Evolutionary conservation across 2,113 vertebrate species (phyloP), one percentile per base, ranked within the genome.

Genomic region (Aegotheles bennettii): DNA sequence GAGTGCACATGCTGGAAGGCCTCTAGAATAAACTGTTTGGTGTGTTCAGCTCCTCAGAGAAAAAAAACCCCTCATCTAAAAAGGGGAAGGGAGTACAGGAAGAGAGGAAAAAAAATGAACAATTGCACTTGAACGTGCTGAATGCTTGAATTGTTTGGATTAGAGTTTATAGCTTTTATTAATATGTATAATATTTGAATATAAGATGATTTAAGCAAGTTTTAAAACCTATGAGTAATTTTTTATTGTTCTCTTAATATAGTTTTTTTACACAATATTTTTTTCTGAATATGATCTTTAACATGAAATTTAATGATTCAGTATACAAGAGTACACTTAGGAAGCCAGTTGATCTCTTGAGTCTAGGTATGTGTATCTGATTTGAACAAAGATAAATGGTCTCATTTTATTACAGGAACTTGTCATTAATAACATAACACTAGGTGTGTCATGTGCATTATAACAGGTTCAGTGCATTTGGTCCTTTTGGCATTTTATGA

Each of bases 391-490:
- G 84, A 93, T 71, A 94, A 93, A 96, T 82, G 51, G 31, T 50
- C 42, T 84, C 48, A 91, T 95, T 94, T 90, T 87, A 79, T 59
- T 83, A 51, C 38, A 93, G 57, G 84, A 93, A 54, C 60, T 77
- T 83, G 54, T 73, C 65, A 91, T 96, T 92, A 94, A 75, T 93
- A 95, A 94, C 31, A 74, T 91, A 95, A 94, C 33, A 33, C 33
- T 48, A 64, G 13, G 29, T 93, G 64, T 93, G 79, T 90, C 75
- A 89, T 40, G 61, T 88, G 73, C 42, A 48, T 90, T 91, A 29
- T 79, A 82, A 82, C 24, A 84, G 35, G 65, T 87, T 95, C 64
- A 54, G 74, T 90, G 51, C 48, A 87, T 83, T 94, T 86, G 29
- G 59, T 92, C 40, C 51, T 78, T 91, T 89, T 74, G 80, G 79